These are phyloP conservation scores for Erannis defoliaria DNA, from an alignment of 2,888 invertebrate species.

Conservation along the genomic window DNA sequence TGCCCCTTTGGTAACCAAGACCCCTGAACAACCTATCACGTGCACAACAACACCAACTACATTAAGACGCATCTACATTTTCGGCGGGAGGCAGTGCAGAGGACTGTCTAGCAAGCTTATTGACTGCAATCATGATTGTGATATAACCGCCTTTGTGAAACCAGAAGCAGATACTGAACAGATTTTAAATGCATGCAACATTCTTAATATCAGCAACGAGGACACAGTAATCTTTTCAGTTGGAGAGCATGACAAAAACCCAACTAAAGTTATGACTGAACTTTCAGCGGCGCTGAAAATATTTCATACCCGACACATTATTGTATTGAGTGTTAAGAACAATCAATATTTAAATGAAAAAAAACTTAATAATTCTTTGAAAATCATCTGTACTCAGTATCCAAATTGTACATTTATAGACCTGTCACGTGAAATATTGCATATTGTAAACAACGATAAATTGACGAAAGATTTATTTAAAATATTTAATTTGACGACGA, in stretches of 20 bases:
- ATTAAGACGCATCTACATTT: background rate
- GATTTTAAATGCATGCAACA: background rate
- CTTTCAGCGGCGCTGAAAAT: background rate
- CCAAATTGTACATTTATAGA: background rate
- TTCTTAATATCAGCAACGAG: background rate
- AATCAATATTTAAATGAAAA: background rate
- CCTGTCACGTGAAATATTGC: background rate
- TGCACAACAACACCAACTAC: background rate
- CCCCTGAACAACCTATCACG: background rate
- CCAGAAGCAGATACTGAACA: background rate
- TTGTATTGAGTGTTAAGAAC: background rate
- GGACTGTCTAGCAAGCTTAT: background rate
- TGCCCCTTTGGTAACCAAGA: too few species aligned
- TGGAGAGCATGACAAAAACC: background rate
- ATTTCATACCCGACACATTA: background rate
- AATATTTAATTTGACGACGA: background rate
- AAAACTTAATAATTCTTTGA: background rate
- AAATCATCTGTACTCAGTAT: background rate
- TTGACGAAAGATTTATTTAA: background rate
- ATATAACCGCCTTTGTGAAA: background rate
- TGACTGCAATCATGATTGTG: background rate
- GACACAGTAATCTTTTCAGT: background rate
- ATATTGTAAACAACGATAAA: background rate
- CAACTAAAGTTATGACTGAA: background rate
- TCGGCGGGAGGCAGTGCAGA: background rate